phyloP scores from a whole-genome alignment of 2,888 invertebrate genomes.

The Lottia scabra region DNA sequence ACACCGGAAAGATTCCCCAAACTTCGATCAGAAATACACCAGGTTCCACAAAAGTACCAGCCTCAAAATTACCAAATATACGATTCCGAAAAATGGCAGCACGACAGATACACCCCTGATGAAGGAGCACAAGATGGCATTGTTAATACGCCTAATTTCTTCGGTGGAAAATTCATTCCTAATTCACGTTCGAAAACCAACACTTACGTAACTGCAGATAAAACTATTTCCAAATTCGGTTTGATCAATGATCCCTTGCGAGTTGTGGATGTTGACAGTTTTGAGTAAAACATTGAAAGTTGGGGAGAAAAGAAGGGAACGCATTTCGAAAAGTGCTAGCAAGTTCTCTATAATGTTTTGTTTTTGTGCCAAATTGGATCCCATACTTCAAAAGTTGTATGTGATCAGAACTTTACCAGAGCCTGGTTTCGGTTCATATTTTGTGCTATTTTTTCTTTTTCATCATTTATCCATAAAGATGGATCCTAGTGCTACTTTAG shows the following conservation, averaged over 20 bases:
- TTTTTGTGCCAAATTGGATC: neutral
- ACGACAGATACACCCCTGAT: no score
- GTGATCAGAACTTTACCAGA: no score
- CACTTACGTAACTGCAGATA: neutral
- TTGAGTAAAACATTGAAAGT: slow-evolving; percentile 79
- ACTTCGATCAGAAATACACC: no score
- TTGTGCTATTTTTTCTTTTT: no score
- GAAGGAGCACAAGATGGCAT: neutral
- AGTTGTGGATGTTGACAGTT: neutral
- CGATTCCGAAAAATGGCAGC: neutral
- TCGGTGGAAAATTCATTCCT: neutral
- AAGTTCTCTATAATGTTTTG: neutral
- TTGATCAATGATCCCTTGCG: neutral
- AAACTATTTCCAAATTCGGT: neutral
- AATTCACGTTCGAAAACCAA: neutral
- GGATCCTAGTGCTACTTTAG: no score
- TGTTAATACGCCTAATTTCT: neutral
- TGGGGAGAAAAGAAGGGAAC: slow-evolving; percentile 81
- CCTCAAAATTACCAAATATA: neutral
- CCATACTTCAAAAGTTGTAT: neutral
- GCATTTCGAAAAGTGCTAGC: no score
- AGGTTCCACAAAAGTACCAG: neutral
- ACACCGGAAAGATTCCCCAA: no score
- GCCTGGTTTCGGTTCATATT: neutral
- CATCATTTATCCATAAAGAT: no score